A percentile compares a stretch with the other conserved stretches of the same genome.
Evolutionary conservation across 2,888 invertebrate species (phyloP).

Genomic region (Limnephilus auricula): DNA sequence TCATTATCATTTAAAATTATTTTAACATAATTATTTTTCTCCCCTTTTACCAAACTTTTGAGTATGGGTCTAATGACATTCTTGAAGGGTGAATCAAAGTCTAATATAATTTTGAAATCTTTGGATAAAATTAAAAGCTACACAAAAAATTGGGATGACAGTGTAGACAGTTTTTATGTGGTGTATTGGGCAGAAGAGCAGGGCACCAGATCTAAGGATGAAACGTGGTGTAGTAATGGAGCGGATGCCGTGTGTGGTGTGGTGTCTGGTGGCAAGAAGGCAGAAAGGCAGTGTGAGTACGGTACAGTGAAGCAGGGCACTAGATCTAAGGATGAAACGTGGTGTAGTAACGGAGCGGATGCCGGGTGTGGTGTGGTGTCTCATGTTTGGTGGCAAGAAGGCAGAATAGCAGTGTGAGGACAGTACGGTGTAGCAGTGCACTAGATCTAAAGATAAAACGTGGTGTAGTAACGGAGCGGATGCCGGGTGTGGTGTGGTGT

Average conservation of each 20-base stretch:
- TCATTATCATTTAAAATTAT: neutral
- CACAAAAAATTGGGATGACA: neutral
- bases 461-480: neutral
- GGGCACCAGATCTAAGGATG: neutral
- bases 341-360: neutral
- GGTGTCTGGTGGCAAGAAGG: slow-evolving; percentile 69
- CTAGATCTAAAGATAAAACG: neutral
- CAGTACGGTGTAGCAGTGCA: neutral
- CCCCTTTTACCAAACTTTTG: neutral
- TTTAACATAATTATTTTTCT: neutral
- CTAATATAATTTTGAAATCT: no score
- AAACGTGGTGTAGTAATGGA: slow-evolving; percentile 66
- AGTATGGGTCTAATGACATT: no score
- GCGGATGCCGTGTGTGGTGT: slow-evolving; percentile 63
- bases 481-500: neutral
- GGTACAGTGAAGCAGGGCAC: neutral
- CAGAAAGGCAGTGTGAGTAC: neutral
- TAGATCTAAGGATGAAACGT: slow-evolving; percentile 57
- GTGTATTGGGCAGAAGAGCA: neutral
- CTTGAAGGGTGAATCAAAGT: no score
- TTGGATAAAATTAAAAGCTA: no score
- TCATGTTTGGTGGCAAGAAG: neutral
- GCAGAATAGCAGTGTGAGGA: neutral
- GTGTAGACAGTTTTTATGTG: neutral
- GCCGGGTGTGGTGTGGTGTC: neutral